Percentiles rank a stretch among this genome's conserved stretches.
Evolutionary conservation across 1,140 invertebrate species (phyloP).

Genomic region (Zaprionus davidi): DNA sequence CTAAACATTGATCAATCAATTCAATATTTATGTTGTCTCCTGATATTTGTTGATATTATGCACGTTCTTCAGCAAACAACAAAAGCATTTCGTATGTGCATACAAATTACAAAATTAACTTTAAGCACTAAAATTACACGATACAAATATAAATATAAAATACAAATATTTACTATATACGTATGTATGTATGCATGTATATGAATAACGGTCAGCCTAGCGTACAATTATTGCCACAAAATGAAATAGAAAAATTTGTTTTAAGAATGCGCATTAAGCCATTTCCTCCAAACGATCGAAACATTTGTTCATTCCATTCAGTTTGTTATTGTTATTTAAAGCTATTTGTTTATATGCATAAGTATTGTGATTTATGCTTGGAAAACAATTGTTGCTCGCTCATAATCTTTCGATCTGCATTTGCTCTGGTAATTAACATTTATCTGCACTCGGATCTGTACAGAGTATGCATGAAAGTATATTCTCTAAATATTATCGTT

Average conservation of each 20-base stretch:
- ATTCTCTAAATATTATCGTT: slow-evolving; percentile 6
- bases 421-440: slow-evolving; percentile 28
- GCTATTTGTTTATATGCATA: slow-evolving; percentile 80
- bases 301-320: slow-evolving; percentile 18
- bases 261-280: slow-evolving; percentile 33
- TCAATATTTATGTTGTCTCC: slow-evolving; percentile 28
- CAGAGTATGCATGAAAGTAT: neutral
- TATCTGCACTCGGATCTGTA: slow-evolving; percentile 9
- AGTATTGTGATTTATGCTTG: slow-evolving; percentile 66
- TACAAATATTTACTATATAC: slow-evolving; percentile 31
- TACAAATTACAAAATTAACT: slow-evolving; percentile 48
- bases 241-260: slow-evolving; percentile 27
- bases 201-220: slow-evolving; percentile 50
- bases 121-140: slow-evolving; percentile 55
- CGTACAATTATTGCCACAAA: slow-evolving; percentile 46
- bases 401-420: slow-evolving; percentile 23
- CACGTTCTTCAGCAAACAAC: slow-evolving; percentile 61
- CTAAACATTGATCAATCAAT: slow-evolving; percentile 13
- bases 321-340: slow-evolving; percentile 66
- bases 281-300: slow-evolving; percentile 14
- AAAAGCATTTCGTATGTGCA: slow-evolving; percentile 60
- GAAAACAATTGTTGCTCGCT: slow-evolving; percentile 68
- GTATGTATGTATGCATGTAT: slow-evolving; percentile 4
- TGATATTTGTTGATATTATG: slow-evolving; percentile 23
- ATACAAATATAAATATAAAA: slow-evolving; percentile 40